Evolutionary conservation across 1,140 invertebrate genomes (phyloP).

Genomic region (Berghia stephanieae): DNA sequence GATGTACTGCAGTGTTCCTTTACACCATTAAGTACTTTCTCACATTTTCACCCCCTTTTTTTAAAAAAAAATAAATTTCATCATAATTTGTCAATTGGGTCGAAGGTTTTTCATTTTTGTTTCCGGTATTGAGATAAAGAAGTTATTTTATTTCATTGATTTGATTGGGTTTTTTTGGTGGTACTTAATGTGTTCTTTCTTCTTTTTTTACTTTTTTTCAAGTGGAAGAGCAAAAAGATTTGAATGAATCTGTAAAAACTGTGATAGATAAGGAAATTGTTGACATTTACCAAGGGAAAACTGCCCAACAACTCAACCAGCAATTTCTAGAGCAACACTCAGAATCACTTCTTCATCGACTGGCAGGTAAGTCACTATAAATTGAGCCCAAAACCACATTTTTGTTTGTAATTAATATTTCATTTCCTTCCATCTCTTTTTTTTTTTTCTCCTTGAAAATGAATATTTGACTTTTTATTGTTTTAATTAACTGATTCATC

Average conservation of each 20-base stretch:
- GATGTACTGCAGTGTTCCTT: too few relatives aligned
- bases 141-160: neutral
- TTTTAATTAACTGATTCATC: neutral
- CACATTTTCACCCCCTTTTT: neutral
- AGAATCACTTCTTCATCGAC: slow-evolving; percentile 75
- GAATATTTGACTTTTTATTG: neutral
- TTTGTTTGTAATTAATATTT: neutral
- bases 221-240: slow-evolving; percentile 55
- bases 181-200: neutral
- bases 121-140: neutral
- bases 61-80: neutral
- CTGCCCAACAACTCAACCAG: slow-evolving; percentile 75
- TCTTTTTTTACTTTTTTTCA: slow-evolving; percentile 18
- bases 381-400: neutral
- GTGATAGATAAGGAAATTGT: slow-evolving; percentile 81
- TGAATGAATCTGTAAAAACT: slow-evolving; percentile 75
- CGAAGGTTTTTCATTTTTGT: neutral
- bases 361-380: slow-evolving; percentile 72
- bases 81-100: too few relatives aligned
- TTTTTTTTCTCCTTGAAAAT: neutral
- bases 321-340: slow-evolving; percentile 75
- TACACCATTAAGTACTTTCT: too few relatives aligned
- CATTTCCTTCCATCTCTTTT: too few relatives aligned
- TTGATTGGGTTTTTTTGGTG: neutral
- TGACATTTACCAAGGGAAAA: slow-evolving; percentile 72